Evolutionary conservation across 1,140 invertebrate species (phyloP), one percentile per base, ranked within the genome.

Genomic region (Oppia nitens): DNA sequence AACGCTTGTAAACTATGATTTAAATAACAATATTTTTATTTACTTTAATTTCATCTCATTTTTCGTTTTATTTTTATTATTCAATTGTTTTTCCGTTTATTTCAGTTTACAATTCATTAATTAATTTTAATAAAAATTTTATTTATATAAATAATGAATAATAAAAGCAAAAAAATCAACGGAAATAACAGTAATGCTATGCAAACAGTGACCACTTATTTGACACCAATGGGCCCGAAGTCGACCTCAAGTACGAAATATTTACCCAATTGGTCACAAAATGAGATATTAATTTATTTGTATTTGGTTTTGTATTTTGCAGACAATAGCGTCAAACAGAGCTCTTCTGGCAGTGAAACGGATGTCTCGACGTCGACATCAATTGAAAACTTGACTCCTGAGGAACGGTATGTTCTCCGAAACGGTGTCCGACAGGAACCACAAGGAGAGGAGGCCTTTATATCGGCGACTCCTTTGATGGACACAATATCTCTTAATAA

Each of bases 311-410:
- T 40, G 6, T 9, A 40, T 40, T 40, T 40, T 40, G 6, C 17
- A 40, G 32, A 40, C 17, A 40, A 40, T 40, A 40, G 32, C 17
- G 32, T 40, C 6, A 40, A 40, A 40, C 32, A 40, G 17, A 40
- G 32, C n/a, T 64, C 64, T 60, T 75, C 73, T 68, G 86, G 86
- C 23, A 89, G 85, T 74, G 86, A 91, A 71, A 89, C 86, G 24
- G 86, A 91, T 76, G 81, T 89, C 51, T 89, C 85, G 32, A 87
- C 86, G 50, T 89, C 85, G 32, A 87, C 86, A 28, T 90, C 87
- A 6, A 87, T 83, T 62, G 87, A 91, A 72, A 91, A 90, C 72
- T 73, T 92, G 60, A 88, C 85, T 32, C 79, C 83, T 68, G 85
- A 88, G 72, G 84, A 89, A 68, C 76, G 83, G 62, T 85, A 84